These are phyloP conservation scores for Coenobita brevimanus DNA, from an alignment of 1,140 invertebrate species.

Conservation along the genomic window DNA sequence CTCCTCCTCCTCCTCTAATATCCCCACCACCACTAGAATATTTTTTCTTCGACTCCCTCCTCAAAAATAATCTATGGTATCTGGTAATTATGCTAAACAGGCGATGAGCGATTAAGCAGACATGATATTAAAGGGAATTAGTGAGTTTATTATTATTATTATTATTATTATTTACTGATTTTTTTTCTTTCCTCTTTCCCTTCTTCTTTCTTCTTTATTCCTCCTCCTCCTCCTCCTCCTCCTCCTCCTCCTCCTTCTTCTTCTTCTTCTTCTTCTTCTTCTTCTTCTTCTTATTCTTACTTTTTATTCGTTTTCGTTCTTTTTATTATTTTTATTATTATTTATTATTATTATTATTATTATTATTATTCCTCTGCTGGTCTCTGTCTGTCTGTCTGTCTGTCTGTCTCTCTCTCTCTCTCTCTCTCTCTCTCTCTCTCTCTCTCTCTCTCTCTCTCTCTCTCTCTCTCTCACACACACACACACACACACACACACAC, in stretches of 20 bases:
- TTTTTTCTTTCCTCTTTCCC: not conserved
- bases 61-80: too few relatives aligned
- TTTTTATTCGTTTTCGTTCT: not conserved
- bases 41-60: too few relatives aligned
- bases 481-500: not conserved
- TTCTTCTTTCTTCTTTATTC: not conserved
- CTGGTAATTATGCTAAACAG: too few relatives aligned
- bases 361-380: not conserved
- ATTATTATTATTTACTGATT: not conserved
- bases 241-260: not conserved
- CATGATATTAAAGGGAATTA: too few relatives aligned
- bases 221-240: not conserved
- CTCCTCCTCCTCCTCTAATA: not conserved
- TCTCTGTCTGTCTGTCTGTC: not conserved
- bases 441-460: slow-evolving; percentile 16
- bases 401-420: slow-evolving; percentile 5
- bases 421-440: not conserved
- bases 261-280: not conserved
- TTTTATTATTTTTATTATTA: not conserved
- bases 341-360: not conserved
- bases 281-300: not conserved
- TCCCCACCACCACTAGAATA: too few relatives aligned
- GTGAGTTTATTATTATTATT: not conserved
- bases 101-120: too few relatives aligned
- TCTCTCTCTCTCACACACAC: slow-evolving; percentile 24